phyloP scores from a whole-genome alignment of 2,797 vertebrate species.

The Sebastes diaconus region DNA sequence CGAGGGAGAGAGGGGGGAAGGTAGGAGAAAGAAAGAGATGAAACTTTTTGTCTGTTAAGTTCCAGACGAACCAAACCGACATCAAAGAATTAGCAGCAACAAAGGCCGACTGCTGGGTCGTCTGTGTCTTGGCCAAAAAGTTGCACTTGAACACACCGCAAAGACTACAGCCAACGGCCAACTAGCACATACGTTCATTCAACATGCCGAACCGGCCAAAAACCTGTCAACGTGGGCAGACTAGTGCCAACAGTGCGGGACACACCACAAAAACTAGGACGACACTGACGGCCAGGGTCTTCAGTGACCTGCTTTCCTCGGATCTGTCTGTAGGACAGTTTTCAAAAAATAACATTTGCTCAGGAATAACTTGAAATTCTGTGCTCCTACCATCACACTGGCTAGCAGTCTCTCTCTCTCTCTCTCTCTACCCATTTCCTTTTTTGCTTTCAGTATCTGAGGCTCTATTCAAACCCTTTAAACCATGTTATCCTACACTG shows the following conservation, averaged over 20 bases:
- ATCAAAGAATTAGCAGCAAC: not conserved
- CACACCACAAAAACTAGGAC: too few relatives aligned
- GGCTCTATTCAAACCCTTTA: not conserved
- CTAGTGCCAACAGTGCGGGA: not conserved
- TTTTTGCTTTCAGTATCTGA: not conserved
- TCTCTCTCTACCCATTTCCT: not conserved
- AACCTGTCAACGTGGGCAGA: not conserved
- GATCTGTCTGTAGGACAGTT: not conserved
- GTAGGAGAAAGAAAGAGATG: not conserved
- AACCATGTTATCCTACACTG: not conserved
- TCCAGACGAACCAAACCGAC: not conserved
- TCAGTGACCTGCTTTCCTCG: not conserved
- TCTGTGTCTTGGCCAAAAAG: not conserved
- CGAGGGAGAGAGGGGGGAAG: not conserved
- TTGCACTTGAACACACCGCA: not conserved
- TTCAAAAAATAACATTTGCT: not conserved
- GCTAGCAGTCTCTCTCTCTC: not conserved
- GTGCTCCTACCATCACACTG: not conserved
- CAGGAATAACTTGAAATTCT: not conserved
- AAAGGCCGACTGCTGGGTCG: not conserved
- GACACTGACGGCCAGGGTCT: not conserved
- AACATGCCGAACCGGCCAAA: not conserved
- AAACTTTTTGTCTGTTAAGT: slow-evolving; percentile 9
- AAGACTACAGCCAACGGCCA: not conserved
- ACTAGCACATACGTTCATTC: too few relatives aligned